Evolutionary conservation across 2,888 invertebrate species (phyloP).

Genomic region (Megastigmus dorsalis): DNA sequence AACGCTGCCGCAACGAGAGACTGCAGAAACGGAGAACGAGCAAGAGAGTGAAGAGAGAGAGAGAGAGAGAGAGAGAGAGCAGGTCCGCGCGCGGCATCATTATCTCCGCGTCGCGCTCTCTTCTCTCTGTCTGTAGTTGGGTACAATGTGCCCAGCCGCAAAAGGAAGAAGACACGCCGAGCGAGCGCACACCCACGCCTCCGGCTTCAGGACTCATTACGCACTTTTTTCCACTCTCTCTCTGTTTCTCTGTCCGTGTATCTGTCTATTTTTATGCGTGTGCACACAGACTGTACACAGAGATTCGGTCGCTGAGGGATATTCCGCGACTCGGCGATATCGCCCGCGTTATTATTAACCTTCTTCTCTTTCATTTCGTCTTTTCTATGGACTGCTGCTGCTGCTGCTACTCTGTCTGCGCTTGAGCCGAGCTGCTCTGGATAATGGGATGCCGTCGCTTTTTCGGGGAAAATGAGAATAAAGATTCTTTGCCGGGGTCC

Average conservation of each 20-base stretch:
- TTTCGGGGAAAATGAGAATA: too few relatives aligned
- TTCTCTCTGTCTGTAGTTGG: neutral
- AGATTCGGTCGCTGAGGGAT: too few relatives aligned
- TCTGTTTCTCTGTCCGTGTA: neutral
- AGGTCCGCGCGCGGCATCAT: slow-evolving; percentile 6
- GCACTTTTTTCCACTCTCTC: neutral
- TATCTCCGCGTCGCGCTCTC: neutral
- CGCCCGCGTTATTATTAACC: slow-evolving; percentile 32
- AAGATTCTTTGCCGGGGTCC: too few relatives aligned
- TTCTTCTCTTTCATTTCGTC: neutral
- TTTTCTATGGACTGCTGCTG: too few relatives aligned
- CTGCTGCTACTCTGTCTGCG: too few relatives aligned
- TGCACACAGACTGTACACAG: neutral
- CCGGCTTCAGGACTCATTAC: slow-evolving; percentile 34
- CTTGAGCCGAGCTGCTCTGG: too few relatives aligned
- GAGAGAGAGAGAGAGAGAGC: neutral
- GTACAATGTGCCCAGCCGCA: slow-evolving; percentile 11
- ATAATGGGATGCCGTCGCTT: slow-evolving; percentile 1
- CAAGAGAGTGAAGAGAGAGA: neutral
- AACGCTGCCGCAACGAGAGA: neutral
- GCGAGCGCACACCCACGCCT: slow-evolving; percentile 29
- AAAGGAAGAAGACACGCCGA: neutral
- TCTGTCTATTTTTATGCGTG: neutral
- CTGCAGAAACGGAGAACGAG: neutral
- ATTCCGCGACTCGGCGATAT: too few relatives aligned